Base-by-base conservation (phyloP, 92 coral and sea anemone species). In the Porites lobata region DNA sequence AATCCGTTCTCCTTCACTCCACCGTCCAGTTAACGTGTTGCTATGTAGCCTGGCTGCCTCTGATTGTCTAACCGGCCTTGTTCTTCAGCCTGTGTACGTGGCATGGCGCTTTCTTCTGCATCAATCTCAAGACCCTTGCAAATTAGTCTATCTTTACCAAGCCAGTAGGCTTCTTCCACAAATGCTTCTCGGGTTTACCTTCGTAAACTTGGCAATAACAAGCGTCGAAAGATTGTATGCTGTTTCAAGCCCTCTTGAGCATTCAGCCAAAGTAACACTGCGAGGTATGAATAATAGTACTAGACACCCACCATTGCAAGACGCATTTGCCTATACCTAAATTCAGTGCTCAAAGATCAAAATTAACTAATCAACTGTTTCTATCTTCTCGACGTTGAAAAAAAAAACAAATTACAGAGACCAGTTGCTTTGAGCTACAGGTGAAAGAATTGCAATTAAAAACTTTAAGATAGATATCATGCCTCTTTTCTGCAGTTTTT, bases 21-120 rank as follows among this genome's bases (percentile, higher is more conserved):
- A 81, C 47, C 72, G 82, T 11, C 85, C 91, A 1, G 77, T 86
- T 20, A 87, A 91, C 65, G 86, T 91, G 1, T 65, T 91, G 26
- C 85, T 91, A 50, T 91, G 94, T 69, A 53, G 63, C 65, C 84
- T 91, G 24, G 91, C 91, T 6, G n/a, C 80, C 32, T 76, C 89
- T 38, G 91, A 91, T 38, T 91, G 77, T 63, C 82, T 83, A 4
- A 82, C 79, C 26, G 94, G 94, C 38, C 66, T 91, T 21, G 17
- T 76, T 58, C 74, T 67, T 11, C 88, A 81, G 29, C 89, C 91
- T 4, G 51, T 82, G 84, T 91, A 86, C 50, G 43, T 59, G 0
- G 70, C 77, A 6, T 91, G 86, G 86, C 86, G 86, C 59, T 51
- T 81, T 32, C 52, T 58, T 24, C 17, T 81, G 66, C 86, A 81